Conservation (phyloP, 2,888 invertebrate genomes). For the Metalampra italica region DNA sequence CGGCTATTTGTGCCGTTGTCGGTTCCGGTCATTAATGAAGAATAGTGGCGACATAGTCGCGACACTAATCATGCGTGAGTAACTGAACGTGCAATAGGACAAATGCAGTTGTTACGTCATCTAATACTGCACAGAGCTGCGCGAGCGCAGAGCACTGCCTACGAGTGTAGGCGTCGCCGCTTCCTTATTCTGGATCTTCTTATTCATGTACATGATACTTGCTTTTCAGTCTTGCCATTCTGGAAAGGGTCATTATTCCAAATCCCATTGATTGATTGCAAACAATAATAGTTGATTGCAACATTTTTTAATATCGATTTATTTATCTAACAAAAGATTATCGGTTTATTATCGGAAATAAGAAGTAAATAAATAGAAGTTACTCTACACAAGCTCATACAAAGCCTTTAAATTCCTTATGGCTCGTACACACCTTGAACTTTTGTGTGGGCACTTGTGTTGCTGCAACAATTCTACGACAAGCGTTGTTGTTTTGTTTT, state of each 20-base stretch:
- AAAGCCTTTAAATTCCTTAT: too few species aligned
- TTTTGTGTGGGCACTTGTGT: too few species aligned
- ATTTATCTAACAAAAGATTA: too few species aligned
- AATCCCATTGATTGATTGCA: too few species aligned
- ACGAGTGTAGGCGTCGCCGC: constrained; percentile 27
- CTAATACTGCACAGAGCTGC: constrained; percentile 26
- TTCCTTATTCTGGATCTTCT: constrained; percentile 14
- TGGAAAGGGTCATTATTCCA: background rate
- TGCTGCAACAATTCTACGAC: too few species aligned
- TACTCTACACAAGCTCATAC: too few species aligned
- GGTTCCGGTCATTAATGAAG: constrained; percentile 3
- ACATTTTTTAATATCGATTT: too few species aligned
- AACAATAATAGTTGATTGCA: too few species aligned
- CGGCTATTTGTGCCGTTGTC: background rate
- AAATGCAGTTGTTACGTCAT: constrained; percentile 48
- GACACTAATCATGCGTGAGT: constrained; percentile 18
- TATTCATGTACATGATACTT: background rate
- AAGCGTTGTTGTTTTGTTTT: too few species aligned
- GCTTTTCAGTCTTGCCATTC: background rate
- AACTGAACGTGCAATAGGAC: constrained; percentile 35
- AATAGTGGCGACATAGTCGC: constrained; percentile 2
- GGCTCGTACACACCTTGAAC: too few species aligned
- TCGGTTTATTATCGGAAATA: too few species aligned
- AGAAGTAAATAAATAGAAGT: too few species aligned
- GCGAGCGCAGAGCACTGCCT: constrained; percentile 20